Base-by-base conservation (phyloP, 2,113 vertebrate genomes). In the Steatornis caripensis region DNA sequence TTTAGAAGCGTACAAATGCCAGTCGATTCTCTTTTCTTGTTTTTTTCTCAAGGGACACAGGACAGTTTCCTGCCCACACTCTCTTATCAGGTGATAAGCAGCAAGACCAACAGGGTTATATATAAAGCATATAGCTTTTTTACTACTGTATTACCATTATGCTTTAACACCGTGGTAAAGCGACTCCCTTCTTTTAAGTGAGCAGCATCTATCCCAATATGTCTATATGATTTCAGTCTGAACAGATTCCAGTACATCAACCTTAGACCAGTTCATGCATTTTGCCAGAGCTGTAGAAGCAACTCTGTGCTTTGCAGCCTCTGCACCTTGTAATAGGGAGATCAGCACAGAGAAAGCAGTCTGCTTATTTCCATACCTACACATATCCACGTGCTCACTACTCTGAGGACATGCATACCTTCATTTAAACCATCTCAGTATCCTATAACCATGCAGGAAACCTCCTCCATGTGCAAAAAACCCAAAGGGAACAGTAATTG, bases 21-120 rank as follows among this genome's bases (percentile, higher is more conserved):
- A 64, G 23, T 16, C 27, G 46, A 12, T 48, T 84, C 39, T 60
- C 27, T 34, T 12, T 4, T 12, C 19, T 2, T n/a, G n/a, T 0
- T 27, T 30, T 2, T 15, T 1, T 4, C 23, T 41, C 32, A 49
- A 29, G 45, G 23, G 24, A n/a, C 20, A 61, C 15, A 54, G 45
- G 49, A 41, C 2, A 0, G 0, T 53, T 81, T 83, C 62, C n/a
- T 69, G 20, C 21, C 34, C 4, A 2, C 10, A 2, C 8, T 13
- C 53, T 43, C 34, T 23, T 51, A 22, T 5, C 21, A 85, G 12
- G 4, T 78, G 34, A 48, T 4, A 85, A 60, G 34, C 36, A 89
- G 55, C n/a, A 57, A 32, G 9, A 53, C 5, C n/a, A 60, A 71
- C 12, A 39, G 18, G 4, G 15, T 57, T 79, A 68, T 68, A 41